Base-by-base conservation (phyloP, 2,888 invertebrate species). In the Chloroclystis v-ata region DNA sequence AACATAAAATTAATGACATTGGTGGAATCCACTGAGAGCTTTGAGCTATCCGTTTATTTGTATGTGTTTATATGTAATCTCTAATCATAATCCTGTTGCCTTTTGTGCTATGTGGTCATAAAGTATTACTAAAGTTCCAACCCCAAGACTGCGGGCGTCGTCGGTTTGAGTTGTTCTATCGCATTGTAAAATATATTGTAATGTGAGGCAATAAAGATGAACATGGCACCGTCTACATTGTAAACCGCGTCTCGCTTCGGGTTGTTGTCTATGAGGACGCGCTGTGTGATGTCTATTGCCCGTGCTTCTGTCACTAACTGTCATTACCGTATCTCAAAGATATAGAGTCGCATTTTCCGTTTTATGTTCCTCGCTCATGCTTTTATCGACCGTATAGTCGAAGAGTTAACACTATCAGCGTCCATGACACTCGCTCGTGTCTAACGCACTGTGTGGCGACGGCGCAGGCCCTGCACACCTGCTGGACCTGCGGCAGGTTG, bases 221-320 rank as follows among this genome's bases (percentile, higher is more conserved):
- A 33, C 0, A 32, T 24, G 37, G 28, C 28, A 10, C 14, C 33
- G 24, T 37, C 13, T 28, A 38, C 16, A 44, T 57, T 61, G 63
- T 62, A 61, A 52, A 62, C 64, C 61, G 64, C 69, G 66, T 69
- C 69, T 54, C 45, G 59, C 63, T 61, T 63, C 75, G 78, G 79
- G 75, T 73, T 67, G 74, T 77, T 78, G 80, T 79, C 79, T 80
- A 76, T 77, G 80, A 79, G 63, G 65, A 80, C 73, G 67, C 63
- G 72, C 73, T 68, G 63, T 77, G 80, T 79, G 81, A 78, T 71
- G 79, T 78, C 67, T 67, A 63, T 54, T 65, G 61, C 59, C 60
- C 63, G 67, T 64, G 75, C 75, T 75, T 75, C 54, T 65, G 72
- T 71, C 65, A 71, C 70, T 74, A 75, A 74, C 65, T 57, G 40